Evolutionary conservation across 2,888 invertebrate genomes (phyloP), one percentile per base, ranked within the genome.

Genomic region (Iphiclides podalirius): DNA sequence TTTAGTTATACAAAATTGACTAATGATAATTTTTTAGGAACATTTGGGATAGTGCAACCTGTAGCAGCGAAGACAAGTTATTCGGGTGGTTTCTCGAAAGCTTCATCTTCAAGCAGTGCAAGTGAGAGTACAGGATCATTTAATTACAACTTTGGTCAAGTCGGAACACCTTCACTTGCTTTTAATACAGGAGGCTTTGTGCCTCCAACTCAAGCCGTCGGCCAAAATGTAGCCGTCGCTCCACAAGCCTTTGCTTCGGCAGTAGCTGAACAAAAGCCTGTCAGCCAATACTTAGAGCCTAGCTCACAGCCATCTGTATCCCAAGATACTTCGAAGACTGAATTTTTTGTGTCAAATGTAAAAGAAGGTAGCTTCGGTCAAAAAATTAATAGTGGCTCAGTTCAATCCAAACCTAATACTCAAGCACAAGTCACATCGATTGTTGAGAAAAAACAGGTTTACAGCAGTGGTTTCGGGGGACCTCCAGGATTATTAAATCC

Each of bases 81-180:
- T 77, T 73, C 86, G 54, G 80, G 91, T 71, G 82, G 85, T 69
- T 76, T 79, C 69, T 70, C 90, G 20, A 75, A 85, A 59, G 75
- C 88, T 0, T 77, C 82, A 20, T 68, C 89, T 9, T 77, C 85
- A 31, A 75, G 84, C 1, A 84, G 86, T 63, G 73, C 87, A 20
- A 86, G 84, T 59, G 70, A 85, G 2, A 83, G 84, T 57, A 70
- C 86, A 4, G 78, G 81, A 53, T 75, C 86, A 33, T 87, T 72
- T 56, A 81, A 72, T 59, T 85, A 70, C 49, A 70, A 69, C 51
- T 79, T 11, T 16, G 49, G 13, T 7, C 39, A 44, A 35, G 28
- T 23, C 12, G 16, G 23, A 13, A 7, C 43, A 11, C 12, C 43
- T 4, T 41, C 42, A 13, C 9, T 20, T 14, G 54, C 53, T 17